Evolutionary conservation across 2,797 vertebrate genomes (phyloP).

Genomic region (Sebastes iracundus): DNA sequence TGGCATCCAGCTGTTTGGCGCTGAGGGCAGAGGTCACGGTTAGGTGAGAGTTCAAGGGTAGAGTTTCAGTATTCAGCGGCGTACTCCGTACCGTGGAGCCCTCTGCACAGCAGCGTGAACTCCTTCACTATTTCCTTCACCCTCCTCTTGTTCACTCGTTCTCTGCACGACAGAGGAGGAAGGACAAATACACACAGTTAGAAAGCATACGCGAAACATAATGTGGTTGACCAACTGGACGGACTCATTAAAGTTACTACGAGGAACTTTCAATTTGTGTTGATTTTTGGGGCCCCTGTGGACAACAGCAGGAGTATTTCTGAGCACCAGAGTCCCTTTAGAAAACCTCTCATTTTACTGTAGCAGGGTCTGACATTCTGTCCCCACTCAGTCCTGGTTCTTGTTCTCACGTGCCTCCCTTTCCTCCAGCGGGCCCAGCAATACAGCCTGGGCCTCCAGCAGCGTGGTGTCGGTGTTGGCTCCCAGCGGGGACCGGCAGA

Average conservation of each 20-base stretch:
- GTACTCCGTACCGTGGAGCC: slow-evolving; percentile 98
- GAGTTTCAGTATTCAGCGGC: slow-evolving; percentile 95
- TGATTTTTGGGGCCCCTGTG: not conserved
- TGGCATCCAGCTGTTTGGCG: slow-evolving; percentile 61
- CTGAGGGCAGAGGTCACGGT: slow-evolving; percentile 68
- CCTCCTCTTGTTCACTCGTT: slow-evolving; percentile 96
- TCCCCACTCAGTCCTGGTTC: not conserved
- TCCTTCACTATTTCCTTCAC: slow-evolving; percentile 99
- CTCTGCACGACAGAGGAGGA: slow-evolving; percentile 78
- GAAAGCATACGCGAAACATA: not conserved
- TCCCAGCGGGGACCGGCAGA: too few species aligned
- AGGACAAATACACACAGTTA: not conserved
- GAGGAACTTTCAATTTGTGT: not conserved
- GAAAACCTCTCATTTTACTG: not conserved
- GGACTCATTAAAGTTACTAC: not conserved
- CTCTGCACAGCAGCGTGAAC: slow-evolving; percentile 95
- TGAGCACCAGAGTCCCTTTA: not conserved
- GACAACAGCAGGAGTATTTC: not conserved
- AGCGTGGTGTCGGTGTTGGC: too few species aligned
- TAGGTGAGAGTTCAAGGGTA: slow-evolving; percentile 46
- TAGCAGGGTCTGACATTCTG: not conserved
- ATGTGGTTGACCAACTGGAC: not conserved
- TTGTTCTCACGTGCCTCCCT: not conserved
- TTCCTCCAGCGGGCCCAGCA: too few species aligned
- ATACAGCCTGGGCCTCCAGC: too few species aligned